Evolutionary conservation across 2,888 invertebrate genomes (phyloP).

Genomic region (Endotricha flammealis): DNA sequence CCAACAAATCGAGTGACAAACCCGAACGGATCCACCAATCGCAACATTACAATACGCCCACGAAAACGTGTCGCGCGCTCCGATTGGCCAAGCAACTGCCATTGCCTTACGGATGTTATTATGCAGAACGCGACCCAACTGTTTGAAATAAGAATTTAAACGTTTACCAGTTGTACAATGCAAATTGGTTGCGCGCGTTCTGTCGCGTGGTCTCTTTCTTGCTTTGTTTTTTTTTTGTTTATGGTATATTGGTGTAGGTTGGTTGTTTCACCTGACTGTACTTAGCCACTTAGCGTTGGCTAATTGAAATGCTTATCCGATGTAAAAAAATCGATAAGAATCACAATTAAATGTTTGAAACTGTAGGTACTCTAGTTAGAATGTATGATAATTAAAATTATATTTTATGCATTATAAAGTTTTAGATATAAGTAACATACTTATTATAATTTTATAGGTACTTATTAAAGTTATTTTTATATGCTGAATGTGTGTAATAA

Average conservation of each 20-base stretch:
- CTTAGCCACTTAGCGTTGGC: slow-evolving; percentile 40
- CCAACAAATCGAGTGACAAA: slow-evolving; percentile 74
- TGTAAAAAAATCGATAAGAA: slow-evolving; percentile 14
- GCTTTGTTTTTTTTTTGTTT: slow-evolving; percentile 48
- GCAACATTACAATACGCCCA: slow-evolving; percentile 60
- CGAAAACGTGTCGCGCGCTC: slow-evolving; percentile 54
- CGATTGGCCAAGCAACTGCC: slow-evolving; percentile 75
- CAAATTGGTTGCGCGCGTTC: slow-evolving; percentile 70
- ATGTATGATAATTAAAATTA: too few relatives aligned
- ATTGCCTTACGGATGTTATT: slow-evolving; percentile 76
- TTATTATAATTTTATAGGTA: too few relatives aligned
- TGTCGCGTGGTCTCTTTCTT: slow-evolving; percentile 60
- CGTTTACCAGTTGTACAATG: slow-evolving; percentile 72
- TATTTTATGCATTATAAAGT: too few relatives aligned
- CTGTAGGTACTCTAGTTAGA: neutral
- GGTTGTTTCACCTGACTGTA: slow-evolving; percentile 39
- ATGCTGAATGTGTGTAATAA: too few relatives aligned
- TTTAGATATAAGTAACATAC: too few relatives aligned
- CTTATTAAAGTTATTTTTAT: too few relatives aligned
- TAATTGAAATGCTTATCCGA: slow-evolving; percentile 18
- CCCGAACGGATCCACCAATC: slow-evolving; percentile 60
- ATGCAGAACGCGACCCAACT: slow-evolving; percentile 75
- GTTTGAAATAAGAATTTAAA: slow-evolving; percentile 73
- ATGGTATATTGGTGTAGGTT: slow-evolving; percentile 36
- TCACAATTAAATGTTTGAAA: neutral